Conservation (phyloP, 30 jellyfish, hydroid and myxozoan species). For the Cassiopea xamachana region DNA sequence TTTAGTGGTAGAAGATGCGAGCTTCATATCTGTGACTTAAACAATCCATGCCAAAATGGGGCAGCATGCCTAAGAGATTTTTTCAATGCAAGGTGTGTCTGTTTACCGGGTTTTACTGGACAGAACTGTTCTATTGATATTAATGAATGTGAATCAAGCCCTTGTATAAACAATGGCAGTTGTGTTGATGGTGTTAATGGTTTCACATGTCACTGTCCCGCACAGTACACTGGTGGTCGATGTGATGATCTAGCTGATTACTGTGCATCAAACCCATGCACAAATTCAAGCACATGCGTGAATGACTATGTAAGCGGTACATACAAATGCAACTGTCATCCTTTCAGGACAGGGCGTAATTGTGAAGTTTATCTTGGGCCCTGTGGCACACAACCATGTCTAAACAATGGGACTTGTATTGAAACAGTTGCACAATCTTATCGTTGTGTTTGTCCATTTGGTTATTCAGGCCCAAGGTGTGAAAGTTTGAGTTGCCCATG, state of each 20-base stretch:
- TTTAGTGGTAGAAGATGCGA: slow-evolving; percentile 67
- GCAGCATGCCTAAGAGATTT: slow-evolving; percentile 65
- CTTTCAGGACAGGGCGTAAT: slow-evolving; percentile 69
- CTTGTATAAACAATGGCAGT: slow-evolving; percentile 85
- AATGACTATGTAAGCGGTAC: slow-evolving; percentile 51
- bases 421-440: slow-evolving; percentile 28
- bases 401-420: slow-evolving; percentile 64
- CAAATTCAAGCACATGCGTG: slow-evolving; percentile 62
- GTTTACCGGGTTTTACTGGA: slow-evolving; percentile 87
- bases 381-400: slow-evolving; percentile 75
- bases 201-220: slow-evolving; percentile 68
- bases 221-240: slow-evolving; percentile 67
- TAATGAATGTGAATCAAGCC: slow-evolving; percentile 81
- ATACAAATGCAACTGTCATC: slow-evolving; percentile 78
- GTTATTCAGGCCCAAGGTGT: slow-evolving; percentile 74
- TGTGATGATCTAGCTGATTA: slow-evolving; percentile 66
- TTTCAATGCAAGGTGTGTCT: slow-evolving; percentile 42
- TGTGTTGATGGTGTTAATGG: slow-evolving; percentile 66
- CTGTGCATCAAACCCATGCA: slow-evolving; percentile 83
- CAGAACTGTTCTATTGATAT: slow-evolving; percentile 77
- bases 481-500: slow-evolving; percentile 75
- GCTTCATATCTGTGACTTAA: slow-evolving; percentile 40
- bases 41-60: slow-evolving; percentile 80
- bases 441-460: slow-evolving; percentile 72
- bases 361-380: slow-evolving; percentile 84